Evolutionary conservation across 2,797 vertebrate species (phyloP).

Genomic region (Valencia hispanica): DNA sequence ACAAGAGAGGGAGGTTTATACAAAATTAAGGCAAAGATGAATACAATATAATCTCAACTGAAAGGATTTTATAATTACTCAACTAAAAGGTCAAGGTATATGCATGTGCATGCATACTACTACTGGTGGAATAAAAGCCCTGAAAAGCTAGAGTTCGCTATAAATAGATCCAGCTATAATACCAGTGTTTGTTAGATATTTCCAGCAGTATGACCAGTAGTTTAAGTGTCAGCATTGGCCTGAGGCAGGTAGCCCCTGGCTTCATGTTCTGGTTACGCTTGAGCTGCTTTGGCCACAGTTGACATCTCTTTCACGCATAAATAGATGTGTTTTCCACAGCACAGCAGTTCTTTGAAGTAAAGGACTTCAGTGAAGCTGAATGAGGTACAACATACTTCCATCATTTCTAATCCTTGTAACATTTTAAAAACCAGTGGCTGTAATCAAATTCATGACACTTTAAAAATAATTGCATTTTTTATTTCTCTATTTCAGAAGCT

Average conservation of each 20-base stretch:
- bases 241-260: slow-evolving; percentile 54
- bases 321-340: neutral
- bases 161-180: slow-evolving; percentile 46
- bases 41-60: slow-evolving; percentile 13
- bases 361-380: neutral
- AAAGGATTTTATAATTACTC: slow-evolving; percentile 9
- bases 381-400: neutral
- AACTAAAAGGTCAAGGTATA: neutral
- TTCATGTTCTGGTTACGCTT: slow-evolving; percentile 52
- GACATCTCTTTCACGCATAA: slow-evolving; percentile 32
- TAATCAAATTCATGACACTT: neutral
- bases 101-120: neutral
- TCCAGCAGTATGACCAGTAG: slow-evolving; percentile 54
- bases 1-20: slow-evolving; percentile 10
- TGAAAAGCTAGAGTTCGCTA: slow-evolving; percentile 33
- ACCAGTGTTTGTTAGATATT: slow-evolving; percentile 44
- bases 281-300: slow-evolving; percentile 38
- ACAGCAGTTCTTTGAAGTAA: neutral
- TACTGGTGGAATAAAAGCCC: slow-evolving; percentile 20
- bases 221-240: slow-evolving; percentile 51
- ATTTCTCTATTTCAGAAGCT: neutral
- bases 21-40: slow-evolving; percentile 1
- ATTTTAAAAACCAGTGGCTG: neutral
- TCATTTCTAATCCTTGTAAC: neutral
- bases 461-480: neutral